Base-by-base conservation (phyloP, 2,888 invertebrate genomes). In the Limenitis camilla region DNA sequence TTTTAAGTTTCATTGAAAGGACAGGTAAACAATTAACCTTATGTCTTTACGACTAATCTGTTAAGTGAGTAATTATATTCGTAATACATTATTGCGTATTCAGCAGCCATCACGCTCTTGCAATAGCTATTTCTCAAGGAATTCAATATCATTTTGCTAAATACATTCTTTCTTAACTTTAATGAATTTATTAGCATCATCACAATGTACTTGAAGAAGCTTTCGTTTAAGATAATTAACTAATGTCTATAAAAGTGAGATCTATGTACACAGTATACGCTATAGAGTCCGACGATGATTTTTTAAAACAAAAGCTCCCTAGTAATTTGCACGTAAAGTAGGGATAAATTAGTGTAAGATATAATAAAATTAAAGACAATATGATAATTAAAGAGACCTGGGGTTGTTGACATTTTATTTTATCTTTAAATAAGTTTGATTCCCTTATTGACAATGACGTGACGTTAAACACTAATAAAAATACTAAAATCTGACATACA, bases 21-120 rank as follows among this genome's bases (percentile, higher is more conserved):
- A 6, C 32, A 43, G 32, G 47, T 30, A 30, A 19, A 41, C 36
- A 30, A 19, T 36, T 42, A 50, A 50, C 3, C 19, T 40, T 50
- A n/a, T 30, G 19, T 31, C 11, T 31, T 27, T 19, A 35, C 27
- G 30, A 5, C 40, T 51, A 51, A 51, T 51, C 40, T 40, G 50
- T 45, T n/a, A 40, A 40, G 28, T 44, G 30, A 29, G 11, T 50
- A 19, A 19, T 19, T 19, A 19, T 19, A 50, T 44, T 40, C 50
- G 35, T n/a, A 51, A 50, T 38, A 50, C 39, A 39, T 50, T 44
- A 44, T 40, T 44, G 50, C 39, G 40, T 50, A 50, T 50, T 40
- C 43, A 32, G 11, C 32, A 11, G 44, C 31, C 11, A 39, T 32
- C 39, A 39, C 43, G 7, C 30, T 51, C 45, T 45, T 40, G 50